phyloP scores from a whole-genome alignment of 2,888 invertebrate species.

The Torymus auratus region DNA sequence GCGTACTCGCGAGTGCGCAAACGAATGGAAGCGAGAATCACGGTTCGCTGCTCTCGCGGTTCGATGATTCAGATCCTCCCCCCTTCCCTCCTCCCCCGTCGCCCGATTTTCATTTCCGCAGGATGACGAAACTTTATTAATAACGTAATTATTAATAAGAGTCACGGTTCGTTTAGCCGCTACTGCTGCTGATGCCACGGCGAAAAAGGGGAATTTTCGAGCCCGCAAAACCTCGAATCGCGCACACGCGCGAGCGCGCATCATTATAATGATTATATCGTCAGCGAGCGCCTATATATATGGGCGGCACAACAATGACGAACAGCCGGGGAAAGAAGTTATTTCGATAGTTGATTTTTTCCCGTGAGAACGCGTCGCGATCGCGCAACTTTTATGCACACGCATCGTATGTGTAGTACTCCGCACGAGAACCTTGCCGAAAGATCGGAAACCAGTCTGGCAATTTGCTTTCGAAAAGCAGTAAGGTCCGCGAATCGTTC shows the following conservation, averaged over 20 bases:
- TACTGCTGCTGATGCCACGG: not conserved
- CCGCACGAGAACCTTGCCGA: not conserved
- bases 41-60: conserved; percentile 53
- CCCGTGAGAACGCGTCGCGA: conserved; percentile 57
- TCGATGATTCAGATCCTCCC: conserved; percentile 60
- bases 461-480: conserved; percentile 15
- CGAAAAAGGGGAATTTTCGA: conserved; percentile 26
- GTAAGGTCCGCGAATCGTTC: conserved; percentile 9
- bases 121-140: conserved; percentile 66
- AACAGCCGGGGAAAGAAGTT: conserved; percentile 55
- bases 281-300: conserved; percentile 3
- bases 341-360: conserved; percentile 18
- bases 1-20: conserved; percentile 2
- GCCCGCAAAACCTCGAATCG: conserved; percentile 1
- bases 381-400: conserved; percentile 26
- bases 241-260: not conserved
- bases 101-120: conserved; percentile 64
- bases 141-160: conserved; percentile 60
- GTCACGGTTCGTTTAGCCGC: conserved; percentile 65
- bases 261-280: conserved; percentile 48
- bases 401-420: not conserved
- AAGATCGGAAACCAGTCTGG: conserved; percentile 3
- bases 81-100: not conserved
- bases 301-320: conserved; percentile 32
- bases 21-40: conserved; percentile 44